A percentile compares a stretch with the other conserved stretches of the same genome.
Conservation (phyloP, 2,888 invertebrate genomes). For the Trilocha varians region DNA sequence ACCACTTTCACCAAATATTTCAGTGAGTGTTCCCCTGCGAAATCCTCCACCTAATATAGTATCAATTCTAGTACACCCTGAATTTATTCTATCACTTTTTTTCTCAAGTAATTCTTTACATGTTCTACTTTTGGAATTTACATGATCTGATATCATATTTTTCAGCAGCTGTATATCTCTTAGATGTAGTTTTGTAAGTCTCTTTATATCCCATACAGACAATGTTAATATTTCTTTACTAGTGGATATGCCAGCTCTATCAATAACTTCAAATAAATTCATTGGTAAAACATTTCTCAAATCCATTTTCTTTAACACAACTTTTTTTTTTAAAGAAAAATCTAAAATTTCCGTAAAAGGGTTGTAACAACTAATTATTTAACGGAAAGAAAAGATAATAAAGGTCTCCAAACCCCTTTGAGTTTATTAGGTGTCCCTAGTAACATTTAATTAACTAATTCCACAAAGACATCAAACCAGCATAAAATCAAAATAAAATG, state of each 20-base stretch:
- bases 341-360: too few species aligned
- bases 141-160: slow-evolving; percentile 32
- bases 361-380: too few species aligned
- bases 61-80: slow-evolving; percentile 76
- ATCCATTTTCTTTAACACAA: not conserved
- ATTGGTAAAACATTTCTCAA: slow-evolving; percentile 27
- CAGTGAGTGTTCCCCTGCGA: slow-evolving; percentile 78
- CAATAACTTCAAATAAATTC: slow-evolving; percentile 38
- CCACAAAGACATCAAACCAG: too few species aligned
- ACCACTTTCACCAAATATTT: slow-evolving; percentile 86
- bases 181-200: slow-evolving; percentile 39
- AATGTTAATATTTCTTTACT: slow-evolving; percentile 40
- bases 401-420: too few species aligned
- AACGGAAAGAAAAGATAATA: too few species aligned
- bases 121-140: slow-evolving; percentile 26
- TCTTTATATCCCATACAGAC: slow-evolving; percentile 50
- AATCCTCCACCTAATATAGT: slow-evolving; percentile 78
- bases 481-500: too few species aligned
- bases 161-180: slow-evolving; percentile 44
- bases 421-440: too few species aligned
- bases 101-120: slow-evolving; percentile 27
- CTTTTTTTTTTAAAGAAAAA: too few species aligned
- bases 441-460: too few species aligned
- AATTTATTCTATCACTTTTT: slow-evolving; percentile 33
- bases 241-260: slow-evolving; percentile 44